Evolutionary conservation across 2,888 invertebrate genomes (phyloP).

Genomic region (Carpatolechia fugitivella): DNA sequence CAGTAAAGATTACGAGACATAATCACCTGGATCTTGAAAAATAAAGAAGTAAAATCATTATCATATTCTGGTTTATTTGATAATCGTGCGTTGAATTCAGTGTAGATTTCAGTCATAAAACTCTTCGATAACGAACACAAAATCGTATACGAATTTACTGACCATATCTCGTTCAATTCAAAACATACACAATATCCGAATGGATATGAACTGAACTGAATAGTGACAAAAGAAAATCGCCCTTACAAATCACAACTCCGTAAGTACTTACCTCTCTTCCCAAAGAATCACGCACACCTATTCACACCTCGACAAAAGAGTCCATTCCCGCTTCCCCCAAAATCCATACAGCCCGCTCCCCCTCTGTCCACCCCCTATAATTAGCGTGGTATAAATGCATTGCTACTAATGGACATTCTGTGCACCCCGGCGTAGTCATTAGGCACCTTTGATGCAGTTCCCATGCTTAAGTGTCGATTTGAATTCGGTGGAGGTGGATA

Average conservation of each 20-base stretch:
- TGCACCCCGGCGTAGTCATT: constrained; percentile 27
- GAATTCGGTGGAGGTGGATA: constrained; percentile 3
- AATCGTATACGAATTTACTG: too few relatives aligned
- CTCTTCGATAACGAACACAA: too few relatives aligned
- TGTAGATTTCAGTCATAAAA: too few relatives aligned
- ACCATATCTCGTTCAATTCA: too few relatives aligned
- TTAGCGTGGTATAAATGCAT: constrained; percentile 49
- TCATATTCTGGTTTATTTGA: too few relatives aligned
- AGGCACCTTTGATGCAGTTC: constrained; percentile 7
- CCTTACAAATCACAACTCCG: background rate
- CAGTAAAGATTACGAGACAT: too few relatives aligned
- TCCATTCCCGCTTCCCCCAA: background rate
- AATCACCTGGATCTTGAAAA: too few relatives aligned
- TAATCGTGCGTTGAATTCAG: too few relatives aligned
- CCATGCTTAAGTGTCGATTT: constrained; percentile 10
- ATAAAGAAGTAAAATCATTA: too few relatives aligned
- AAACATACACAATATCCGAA: too few relatives aligned
- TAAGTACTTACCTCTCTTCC: background rate
- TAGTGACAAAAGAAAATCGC: background rate
- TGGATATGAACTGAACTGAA: too few relatives aligned
- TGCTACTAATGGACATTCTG: constrained; percentile 47
- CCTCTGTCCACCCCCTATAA: constrained; percentile 34
- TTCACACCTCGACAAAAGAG: constrained; percentile 17
- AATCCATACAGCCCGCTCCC: constrained; percentile 1
- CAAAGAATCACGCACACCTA: constrained; percentile 26